These are phyloP conservation scores for Phenacoccus solenopsis DNA, from an alignment of 1,140 invertebrate species.

Conservation along the genomic window DNA sequence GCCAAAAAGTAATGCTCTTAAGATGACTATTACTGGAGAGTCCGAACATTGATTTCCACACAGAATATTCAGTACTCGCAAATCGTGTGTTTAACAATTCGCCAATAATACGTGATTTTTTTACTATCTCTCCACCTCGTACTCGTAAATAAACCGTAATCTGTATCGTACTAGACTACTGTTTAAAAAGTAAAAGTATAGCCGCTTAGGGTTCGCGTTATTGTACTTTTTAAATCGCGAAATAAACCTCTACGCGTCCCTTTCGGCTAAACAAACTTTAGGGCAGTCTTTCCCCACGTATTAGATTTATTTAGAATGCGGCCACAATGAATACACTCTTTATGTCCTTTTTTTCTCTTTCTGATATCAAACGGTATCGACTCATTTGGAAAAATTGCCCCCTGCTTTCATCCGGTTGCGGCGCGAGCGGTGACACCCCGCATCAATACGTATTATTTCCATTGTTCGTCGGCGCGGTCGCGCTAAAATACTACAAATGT, in stretches of 20 bases:
- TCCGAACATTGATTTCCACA: too few species aligned
- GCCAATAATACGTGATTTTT: too few species aligned
- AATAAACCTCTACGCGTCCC: neutral
- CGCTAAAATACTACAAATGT: neutral
- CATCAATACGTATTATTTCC: too few species aligned
- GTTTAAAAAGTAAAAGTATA: neutral
- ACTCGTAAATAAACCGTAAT: too few species aligned
- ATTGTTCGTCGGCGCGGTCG: too few species aligned
- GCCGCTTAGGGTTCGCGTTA: neutral
- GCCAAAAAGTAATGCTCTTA: too few species aligned
- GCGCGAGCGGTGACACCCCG: neutral
- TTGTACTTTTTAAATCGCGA: neutral
- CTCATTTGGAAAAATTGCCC: neutral
- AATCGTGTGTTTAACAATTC: too few species aligned
- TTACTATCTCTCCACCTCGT: too few species aligned
- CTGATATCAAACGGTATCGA: neutral
- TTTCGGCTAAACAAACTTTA: constrained; percentile 2
- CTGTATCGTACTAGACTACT: neutral
- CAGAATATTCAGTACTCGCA: too few species aligned
- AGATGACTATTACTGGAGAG: too few species aligned
- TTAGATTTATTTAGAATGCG: neutral
- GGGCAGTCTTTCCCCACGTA: neutral
- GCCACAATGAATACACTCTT: neutral
- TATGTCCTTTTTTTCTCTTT: neutral
- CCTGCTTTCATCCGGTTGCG: neutral